A percentile compares a stretch with the other conserved stretches of the same genome.
Conservation (phyloP, 2,797 vertebrate genomes). For the Eremophila alpestris region DNA sequence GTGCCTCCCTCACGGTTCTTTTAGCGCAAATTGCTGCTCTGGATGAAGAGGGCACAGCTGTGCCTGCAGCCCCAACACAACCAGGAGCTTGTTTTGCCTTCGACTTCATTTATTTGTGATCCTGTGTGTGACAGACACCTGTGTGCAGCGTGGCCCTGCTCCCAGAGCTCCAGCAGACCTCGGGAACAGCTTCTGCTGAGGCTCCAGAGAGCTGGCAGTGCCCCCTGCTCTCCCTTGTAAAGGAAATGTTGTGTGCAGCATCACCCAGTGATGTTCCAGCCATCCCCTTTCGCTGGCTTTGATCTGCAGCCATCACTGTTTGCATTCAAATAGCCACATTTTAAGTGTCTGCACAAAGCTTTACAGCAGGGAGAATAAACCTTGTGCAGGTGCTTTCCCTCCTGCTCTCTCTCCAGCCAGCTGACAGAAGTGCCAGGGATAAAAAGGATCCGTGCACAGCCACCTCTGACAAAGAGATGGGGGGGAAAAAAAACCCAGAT, state of each 20-base stretch:
- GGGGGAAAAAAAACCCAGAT: rapidly evolving
- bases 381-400: not conserved
- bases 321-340: not conserved
- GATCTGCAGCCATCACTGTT: not conserved
- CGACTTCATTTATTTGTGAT: not conserved
- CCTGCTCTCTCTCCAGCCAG: not conserved
- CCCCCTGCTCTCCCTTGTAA: not conserved
- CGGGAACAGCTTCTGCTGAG: not conserved
- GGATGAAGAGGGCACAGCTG: slow-evolving; percentile 3
- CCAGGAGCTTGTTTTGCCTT: not conserved
- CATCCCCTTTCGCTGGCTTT: not conserved
- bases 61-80: not conserved
- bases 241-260: not conserved
- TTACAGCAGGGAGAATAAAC: not conserved
- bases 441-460: not conserved
- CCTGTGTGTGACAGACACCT: not conserved
- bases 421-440: not conserved
- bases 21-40: not conserved
- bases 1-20: not conserved
- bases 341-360: not conserved
- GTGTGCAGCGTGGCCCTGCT: not conserved
- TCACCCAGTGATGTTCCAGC: not conserved
- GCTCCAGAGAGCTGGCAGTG: not conserved
- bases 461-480: not conserved
- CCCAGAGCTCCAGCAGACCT: not conserved